These are phyloP conservation scores for Tridacna crocea DNA, from an alignment of 2,888 invertebrate genomes.

Conservation along the genomic window DNA sequence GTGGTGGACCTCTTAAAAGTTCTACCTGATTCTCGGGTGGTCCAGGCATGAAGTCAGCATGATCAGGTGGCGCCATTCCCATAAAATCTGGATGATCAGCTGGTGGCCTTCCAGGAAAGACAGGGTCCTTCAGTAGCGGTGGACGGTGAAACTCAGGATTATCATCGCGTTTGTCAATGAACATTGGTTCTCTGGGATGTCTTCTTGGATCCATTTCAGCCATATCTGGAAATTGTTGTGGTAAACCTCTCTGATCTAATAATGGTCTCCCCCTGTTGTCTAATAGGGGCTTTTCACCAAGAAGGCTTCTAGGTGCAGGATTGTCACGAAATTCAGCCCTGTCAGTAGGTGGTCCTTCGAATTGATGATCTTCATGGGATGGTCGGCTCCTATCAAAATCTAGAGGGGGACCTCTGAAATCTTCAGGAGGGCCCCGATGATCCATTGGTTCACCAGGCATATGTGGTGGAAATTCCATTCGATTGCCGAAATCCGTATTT, in stretches of 20 bases:
- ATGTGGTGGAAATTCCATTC: background rate
- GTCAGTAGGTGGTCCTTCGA: background rate
- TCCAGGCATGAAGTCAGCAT: background rate
- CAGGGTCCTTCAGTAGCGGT: background rate
- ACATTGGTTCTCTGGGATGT: background rate
- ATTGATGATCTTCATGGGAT: background rate
- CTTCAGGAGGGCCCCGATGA: slow-evolving; percentile 9
- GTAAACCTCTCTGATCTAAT: slow-evolving; percentile 1
- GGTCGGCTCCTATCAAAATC: slow-evolving; percentile 7
- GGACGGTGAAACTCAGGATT: background rate
- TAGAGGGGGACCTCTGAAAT: slow-evolving; percentile 3
- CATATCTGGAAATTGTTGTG: background rate
- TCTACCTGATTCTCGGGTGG: background rate
- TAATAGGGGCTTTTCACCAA: background rate
- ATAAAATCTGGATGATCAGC: background rate
- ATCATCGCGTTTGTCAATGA: background rate
- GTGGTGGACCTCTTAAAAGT: background rate
- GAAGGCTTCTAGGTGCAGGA: background rate
- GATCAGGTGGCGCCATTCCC: background rate
- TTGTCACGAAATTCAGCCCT: background rate
- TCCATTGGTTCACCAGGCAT: background rate
- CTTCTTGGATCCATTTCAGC: background rate
- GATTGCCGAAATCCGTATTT: background rate
- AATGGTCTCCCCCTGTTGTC: background rate
- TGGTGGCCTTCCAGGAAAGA: background rate